phyloP scores from a whole-genome alignment of 2,113 vertebrate species.

The Pyxicephalus adspersus region DNA sequence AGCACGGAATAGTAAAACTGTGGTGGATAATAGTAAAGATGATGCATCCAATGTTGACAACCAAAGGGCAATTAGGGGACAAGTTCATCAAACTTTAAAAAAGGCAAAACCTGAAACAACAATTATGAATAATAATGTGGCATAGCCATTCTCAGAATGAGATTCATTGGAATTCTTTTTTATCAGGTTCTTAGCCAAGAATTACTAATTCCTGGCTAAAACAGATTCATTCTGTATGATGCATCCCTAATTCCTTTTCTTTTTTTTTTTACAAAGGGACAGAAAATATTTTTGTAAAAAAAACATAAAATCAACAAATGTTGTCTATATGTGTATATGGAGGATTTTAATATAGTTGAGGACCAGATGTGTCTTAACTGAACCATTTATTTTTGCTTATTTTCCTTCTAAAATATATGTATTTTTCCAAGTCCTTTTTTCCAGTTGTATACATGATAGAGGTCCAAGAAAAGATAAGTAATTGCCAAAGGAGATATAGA shows the following conservation, averaged over 20 bases:
- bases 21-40: no score
- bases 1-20: no score
- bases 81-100: no score
- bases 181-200: no score
- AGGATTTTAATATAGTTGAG: conserved; percentile 32
- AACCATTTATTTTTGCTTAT: conserved; percentile 16
- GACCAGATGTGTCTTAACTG: background rate
- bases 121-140: no score
- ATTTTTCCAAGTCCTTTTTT: conserved; percentile 9
- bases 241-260: conserved; percentile 13
- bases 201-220: no score
- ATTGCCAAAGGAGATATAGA: conserved; percentile 71
- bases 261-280: conserved; percentile 21
- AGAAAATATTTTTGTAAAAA: conserved; percentile 45
- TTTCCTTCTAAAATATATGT: conserved; percentile 1
- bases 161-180: no score
- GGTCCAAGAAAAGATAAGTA: conserved; percentile 50
- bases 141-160: no score
- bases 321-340: conserved; percentile 14
- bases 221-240: background rate
- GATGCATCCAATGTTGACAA: no score
- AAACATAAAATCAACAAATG: conserved; percentile 1
- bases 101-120: no score
- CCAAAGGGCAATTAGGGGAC: no score
- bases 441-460: background rate